Evolutionary conservation across 1,140 invertebrate genomes (phyloP), one percentile per base, ranked within the genome.

Genomic region (Platyscapa corneri): DNA sequence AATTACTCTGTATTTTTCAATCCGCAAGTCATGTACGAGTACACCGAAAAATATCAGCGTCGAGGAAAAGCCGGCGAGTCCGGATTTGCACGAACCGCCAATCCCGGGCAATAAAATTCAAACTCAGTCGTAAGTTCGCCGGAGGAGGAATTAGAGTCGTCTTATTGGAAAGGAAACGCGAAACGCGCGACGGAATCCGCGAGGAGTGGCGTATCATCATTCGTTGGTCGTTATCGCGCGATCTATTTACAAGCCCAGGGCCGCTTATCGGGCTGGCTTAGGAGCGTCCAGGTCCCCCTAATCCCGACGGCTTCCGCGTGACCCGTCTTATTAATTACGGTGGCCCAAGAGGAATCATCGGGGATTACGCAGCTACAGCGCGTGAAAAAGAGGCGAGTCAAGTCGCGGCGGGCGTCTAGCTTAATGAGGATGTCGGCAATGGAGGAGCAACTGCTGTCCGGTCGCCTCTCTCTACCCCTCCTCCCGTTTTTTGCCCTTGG

Each of bases 351-450:
- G 56, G 56, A 60, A 60, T 60, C 56, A 60, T 60, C 23, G 56
- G 56, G 27, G 56, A 60, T 60, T 60, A 60, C 20, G 23, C 23
- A 23, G 56, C 56, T 20, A 60, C 56, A 60, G 3, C 23, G 56
- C 30, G 49, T 49, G 46, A 77, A 53, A 77, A 27, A 49, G 10
- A 30, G 34, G 7, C 23, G 27, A 3, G 53, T 7, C 53, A 46
- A 32, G 76, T 34, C 76, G 60, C 5, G 77, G 34, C 77, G 18
- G n/a, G 46, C 20, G 20, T 79, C 27, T 7, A 23, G n/a, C 16
- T 81, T 81, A 81, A 81, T 81, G 65, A 81, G 79, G 79, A 81
- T 81, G 79, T 81, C 42, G 79, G 65, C 46, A 81, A 72, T 81
- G 37, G 78, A 53, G 34, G 3, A 60, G 23, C 56, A 23, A 23